Percentiles rank a stretch among this genome's conserved stretches.
Conservation (phyloP, 2,113 vertebrate species). For the Spheniscus mendiculus region DNA sequence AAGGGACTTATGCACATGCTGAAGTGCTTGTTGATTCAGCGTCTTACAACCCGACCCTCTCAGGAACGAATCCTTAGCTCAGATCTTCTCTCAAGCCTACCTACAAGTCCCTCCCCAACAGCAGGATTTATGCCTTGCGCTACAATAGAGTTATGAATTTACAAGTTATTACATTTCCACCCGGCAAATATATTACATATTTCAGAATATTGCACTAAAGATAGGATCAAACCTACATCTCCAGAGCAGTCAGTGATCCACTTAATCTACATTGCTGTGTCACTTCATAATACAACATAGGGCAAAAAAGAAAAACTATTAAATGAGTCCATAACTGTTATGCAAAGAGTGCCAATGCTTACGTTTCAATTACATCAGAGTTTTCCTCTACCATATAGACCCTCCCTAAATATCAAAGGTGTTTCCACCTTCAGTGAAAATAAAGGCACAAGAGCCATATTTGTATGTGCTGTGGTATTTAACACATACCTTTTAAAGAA, state of each 20-base stretch:
- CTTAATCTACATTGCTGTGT: background rate
- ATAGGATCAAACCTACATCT: background rate
- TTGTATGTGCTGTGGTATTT: background rate
- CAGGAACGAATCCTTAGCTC: background rate
- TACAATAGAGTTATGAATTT: background rate
- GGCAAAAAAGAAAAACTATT: background rate
- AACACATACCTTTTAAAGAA: background rate
- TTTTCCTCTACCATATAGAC: background rate
- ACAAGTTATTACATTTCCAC: background rate
- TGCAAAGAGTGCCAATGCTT: background rate
- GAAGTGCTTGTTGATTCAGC: background rate
- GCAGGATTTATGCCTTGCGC: background rate
- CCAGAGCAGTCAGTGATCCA: background rate
- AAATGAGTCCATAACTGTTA: background rate
- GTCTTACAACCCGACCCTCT: background rate
- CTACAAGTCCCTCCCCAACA: background rate
- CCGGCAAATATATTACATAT: background rate
- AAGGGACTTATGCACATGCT: background rate
- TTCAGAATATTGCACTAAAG: background rate
- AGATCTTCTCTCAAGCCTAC: background rate
- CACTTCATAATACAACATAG: background rate
- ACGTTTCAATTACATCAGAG: background rate
- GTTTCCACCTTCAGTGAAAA: background rate
- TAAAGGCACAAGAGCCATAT: background rate
- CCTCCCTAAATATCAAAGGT: background rate